Conservation (phyloP, 2,888 invertebrate species). For the Stegana nigrithorax region DNA sequence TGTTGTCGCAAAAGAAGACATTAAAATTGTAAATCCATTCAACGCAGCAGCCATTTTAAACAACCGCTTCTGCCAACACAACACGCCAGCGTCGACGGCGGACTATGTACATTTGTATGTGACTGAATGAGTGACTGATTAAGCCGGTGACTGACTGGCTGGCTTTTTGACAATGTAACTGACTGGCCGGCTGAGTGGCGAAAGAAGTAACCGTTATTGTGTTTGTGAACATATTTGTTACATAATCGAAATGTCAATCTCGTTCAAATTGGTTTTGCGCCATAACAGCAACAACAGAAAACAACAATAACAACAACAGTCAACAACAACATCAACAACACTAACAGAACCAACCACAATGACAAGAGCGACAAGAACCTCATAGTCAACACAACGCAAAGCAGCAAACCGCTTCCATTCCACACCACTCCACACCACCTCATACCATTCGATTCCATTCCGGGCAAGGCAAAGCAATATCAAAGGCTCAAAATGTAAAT, state of each 20-base stretch:
- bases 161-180: too few relatives aligned
- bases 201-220: too few relatives aligned
- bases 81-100: too few relatives aligned
- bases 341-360: background rate
- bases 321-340: too few relatives aligned
- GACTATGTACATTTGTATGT: too few relatives aligned
- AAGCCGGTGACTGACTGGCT: background rate
- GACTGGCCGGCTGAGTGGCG: too few relatives aligned
- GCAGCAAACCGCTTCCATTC: background rate
- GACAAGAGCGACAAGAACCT: background rate
- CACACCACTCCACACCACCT: too few relatives aligned
- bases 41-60: too few relatives aligned
- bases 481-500: conserved; percentile 2
- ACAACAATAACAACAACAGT: background rate
- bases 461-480: background rate
- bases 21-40: background rate
- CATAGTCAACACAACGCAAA: too few relatives aligned
- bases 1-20: background rate
- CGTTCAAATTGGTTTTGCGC: background rate
- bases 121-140: background rate
- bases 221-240: too few relatives aligned
- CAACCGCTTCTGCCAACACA: too few relatives aligned
- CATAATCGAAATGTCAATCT: conserved; percentile 5
- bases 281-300: background rate
- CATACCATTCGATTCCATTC: too few relatives aligned